Percentiles rank a stretch among this genome's conserved stretches.
Conservation (phyloP, 2,797 vertebrate genomes). For the Menidia menidia region DNA sequence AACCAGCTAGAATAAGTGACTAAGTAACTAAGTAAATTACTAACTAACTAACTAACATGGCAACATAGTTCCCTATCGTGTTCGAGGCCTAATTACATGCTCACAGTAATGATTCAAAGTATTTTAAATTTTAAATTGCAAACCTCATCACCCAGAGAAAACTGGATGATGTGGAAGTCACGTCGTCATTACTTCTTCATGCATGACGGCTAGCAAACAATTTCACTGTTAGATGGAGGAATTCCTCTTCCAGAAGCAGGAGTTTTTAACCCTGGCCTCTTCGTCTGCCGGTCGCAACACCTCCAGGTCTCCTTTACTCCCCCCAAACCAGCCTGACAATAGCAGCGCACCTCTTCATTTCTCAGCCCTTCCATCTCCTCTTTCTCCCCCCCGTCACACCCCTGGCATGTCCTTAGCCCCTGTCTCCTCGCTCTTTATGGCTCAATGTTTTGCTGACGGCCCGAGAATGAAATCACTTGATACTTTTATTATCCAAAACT, state of each 20-base stretch:
- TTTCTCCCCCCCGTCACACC: slow-evolving; percentile 1
- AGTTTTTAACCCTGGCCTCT: slow-evolving; percentile 35
- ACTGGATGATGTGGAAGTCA: too few relatives aligned
- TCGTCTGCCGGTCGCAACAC: slow-evolving; percentile 47
- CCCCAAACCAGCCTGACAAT: slow-evolving; percentile 52
- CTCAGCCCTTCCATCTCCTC: slow-evolving; percentile 36
- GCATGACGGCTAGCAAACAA: too few relatives aligned
- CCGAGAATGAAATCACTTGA: slow-evolving; percentile 48
- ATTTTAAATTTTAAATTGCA: too few relatives aligned
- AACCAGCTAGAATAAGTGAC: too few relatives aligned
- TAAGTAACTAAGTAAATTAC: too few relatives aligned
- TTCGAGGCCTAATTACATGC: too few relatives aligned
- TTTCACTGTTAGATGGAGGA: too few relatives aligned
- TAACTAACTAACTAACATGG: too few relatives aligned
- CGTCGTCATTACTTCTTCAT: too few relatives aligned
- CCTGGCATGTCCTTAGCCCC: slow-evolving; percentile 26
- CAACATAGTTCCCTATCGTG: too few relatives aligned
- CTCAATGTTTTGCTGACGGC: slow-evolving; percentile 51
- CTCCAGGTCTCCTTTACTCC: slow-evolving; percentile 43
- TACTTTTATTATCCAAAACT: slow-evolving; percentile 59
- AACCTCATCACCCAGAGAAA: too few relatives aligned
- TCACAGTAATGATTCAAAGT: too few relatives aligned
- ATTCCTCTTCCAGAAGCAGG: neutral
- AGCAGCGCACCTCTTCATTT: slow-evolving; percentile 44
- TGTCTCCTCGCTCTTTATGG: slow-evolving; percentile 29